These are phyloP conservation scores for Myotis lucifugus DNA, from an alignment of 2,113 vertebrate genomes.

Conservation along the genomic window DNA sequence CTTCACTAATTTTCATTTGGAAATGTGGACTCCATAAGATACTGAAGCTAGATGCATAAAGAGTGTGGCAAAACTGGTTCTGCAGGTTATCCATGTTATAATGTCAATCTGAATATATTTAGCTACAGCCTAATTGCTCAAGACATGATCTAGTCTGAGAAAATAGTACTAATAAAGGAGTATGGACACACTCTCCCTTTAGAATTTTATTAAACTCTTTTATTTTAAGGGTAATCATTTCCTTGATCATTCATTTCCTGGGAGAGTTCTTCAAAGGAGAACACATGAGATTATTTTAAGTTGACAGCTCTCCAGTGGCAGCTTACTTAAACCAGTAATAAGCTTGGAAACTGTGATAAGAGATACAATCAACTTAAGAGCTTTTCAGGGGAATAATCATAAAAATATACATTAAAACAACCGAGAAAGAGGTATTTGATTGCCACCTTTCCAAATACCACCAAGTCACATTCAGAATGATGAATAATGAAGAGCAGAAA, in stretches of 20 bases:
- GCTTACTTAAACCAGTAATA: slow-evolving; percentile 78
- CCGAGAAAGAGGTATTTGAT: slow-evolving; percentile 66
- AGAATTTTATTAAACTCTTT: slow-evolving; percentile 63
- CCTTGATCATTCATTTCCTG: slow-evolving; percentile 72
- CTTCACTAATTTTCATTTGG: background rate
- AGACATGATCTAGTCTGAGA: slow-evolving; percentile 21
- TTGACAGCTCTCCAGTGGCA: slow-evolving; percentile 77
- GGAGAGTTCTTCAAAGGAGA: slow-evolving; percentile 74
- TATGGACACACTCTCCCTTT: background rate
- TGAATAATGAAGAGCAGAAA: slow-evolving; percentile 41
- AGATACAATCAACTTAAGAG: slow-evolving; percentile 79
- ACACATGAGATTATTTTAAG: slow-evolving; percentile 75
- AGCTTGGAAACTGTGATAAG: slow-evolving; percentile 73
- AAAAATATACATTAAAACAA: slow-evolving; percentile 74
- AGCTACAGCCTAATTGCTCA: slow-evolving; percentile 22
- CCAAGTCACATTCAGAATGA: slow-evolving; percentile 54
- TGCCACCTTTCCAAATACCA: slow-evolving; percentile 54
- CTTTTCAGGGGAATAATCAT: slow-evolving; percentile 65
- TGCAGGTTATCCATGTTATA: background rate
- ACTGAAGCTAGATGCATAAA: background rate
- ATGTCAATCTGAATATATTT: slow-evolving; percentile 14
- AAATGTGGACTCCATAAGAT: background rate
- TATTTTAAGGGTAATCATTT: slow-evolving; percentile 74
- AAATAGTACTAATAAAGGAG: background rate
- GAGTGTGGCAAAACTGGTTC: background rate